Evolutionary conservation across 2,113 vertebrate genomes (phyloP).

Genomic region (Diglossa brunneiventris): DNA sequence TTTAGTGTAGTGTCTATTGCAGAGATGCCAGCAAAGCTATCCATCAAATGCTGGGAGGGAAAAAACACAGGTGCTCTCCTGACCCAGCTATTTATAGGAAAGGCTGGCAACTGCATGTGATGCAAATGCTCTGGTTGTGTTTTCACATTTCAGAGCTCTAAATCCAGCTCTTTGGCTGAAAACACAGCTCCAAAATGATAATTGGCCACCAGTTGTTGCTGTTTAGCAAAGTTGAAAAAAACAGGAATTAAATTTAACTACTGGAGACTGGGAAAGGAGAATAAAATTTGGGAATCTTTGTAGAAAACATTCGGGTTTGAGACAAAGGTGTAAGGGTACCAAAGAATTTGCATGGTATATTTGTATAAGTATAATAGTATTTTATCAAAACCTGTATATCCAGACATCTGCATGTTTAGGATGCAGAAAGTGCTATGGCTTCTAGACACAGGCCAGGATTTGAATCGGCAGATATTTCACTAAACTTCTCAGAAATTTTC

Average conservation of each 20-base stretch:
- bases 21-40: slow-evolving; percentile 65
- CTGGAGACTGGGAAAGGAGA: neutral
- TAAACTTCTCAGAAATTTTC: neutral
- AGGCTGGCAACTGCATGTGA: neutral
- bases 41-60: slow-evolving; percentile 47
- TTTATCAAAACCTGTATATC: neutral
- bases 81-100: slow-evolving; percentile 52
- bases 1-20: slow-evolving; percentile 63
- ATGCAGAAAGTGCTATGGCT: neutral
- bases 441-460: neutral
- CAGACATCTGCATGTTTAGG: neutral
- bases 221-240: slow-evolving; percentile 7
- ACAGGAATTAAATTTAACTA: neutral
- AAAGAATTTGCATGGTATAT: neutral
- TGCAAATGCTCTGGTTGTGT: neutral
- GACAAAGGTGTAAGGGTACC: neutral
- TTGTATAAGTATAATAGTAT: neutral
- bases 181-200: neutral
- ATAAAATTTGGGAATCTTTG: neutral
- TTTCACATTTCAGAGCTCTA: slow-evolving; percentile 33
- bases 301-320: neutral
- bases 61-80: slow-evolving; percentile 62
- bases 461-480: neutral
- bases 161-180: slow-evolving; percentile 25
- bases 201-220: neutral